Conservation (phyloP, 2,888 invertebrate genomes). For the Pristionchus maxplancki region DNA sequence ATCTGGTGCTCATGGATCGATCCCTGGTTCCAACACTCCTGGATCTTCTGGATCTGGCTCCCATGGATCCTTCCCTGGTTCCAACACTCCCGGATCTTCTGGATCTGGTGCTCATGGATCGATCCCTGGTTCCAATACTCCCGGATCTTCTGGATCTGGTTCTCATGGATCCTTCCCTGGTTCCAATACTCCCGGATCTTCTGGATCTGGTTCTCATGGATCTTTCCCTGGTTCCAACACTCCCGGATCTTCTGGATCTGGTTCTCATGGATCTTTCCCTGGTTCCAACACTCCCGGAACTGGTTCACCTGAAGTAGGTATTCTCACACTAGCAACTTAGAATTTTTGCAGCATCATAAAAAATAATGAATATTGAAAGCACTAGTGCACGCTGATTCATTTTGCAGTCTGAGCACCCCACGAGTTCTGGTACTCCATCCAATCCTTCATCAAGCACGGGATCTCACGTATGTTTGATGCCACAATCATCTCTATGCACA, state of each 20-base stretch:
- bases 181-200: background rate
- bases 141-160: background rate
- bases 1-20: background rate
- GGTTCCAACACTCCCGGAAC: background rate
- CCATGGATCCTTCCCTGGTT: background rate
- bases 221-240: background rate
- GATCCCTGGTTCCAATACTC: background rate
- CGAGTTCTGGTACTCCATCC: background rate
- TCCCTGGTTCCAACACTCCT: background rate
- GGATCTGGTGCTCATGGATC: background rate
- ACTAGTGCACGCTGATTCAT: background rate
- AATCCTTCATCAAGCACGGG: background rate
- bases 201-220: background rate
- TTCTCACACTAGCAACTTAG: background rate
- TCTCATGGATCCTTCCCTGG: background rate
- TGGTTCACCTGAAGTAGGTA: background rate
- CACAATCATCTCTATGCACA: background rate
- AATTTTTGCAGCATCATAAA: background rate
- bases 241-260: background rate
- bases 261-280: background rate
- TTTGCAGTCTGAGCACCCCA: constrained; percentile 6
- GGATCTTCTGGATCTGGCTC: constrained; percentile 13
- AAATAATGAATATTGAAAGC: background rate
- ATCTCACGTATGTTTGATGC: background rate
- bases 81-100: background rate